Percentiles rank a stretch among this genome's conserved stretches.
These are phyloP conservation scores for Empidonax alnorum DNA, from an alignment of 2,113 vertebrate genomes.

Conservation along the genomic window DNA sequence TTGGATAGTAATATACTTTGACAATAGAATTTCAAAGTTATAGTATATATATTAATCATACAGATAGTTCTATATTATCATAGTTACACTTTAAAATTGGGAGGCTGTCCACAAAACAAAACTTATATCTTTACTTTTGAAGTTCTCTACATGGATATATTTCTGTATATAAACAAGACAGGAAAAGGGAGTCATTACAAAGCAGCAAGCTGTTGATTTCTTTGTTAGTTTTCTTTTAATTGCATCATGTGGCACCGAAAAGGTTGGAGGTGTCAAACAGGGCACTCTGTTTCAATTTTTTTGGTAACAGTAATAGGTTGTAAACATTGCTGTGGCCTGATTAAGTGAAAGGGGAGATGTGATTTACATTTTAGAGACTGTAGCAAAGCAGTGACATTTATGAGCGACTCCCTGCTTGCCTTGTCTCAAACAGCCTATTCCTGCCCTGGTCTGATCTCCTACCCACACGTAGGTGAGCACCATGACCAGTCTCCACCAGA, in stretches of 20 bases:
- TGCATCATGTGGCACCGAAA: not conserved
- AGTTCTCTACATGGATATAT: not conserved
- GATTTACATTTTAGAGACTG: not conserved
- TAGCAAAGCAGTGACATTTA: not conserved
- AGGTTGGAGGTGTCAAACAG: not conserved
- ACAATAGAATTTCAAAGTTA: not conserved
- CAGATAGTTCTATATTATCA: not conserved
- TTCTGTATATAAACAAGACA: not conserved
- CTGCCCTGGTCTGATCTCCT: not conserved
- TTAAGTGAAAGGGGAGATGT: not conserved
- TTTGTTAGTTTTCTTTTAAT: not conserved
- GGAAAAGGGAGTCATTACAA: not conserved
- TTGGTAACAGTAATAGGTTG: not conserved
- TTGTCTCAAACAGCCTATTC: not conserved
- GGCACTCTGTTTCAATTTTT: not conserved
- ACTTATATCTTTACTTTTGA: not conserved
- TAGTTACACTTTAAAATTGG: not conserved
- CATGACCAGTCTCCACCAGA: not conserved
- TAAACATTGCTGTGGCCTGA: not conserved
- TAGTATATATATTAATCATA: too few relatives aligned
- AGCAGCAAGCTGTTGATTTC: not conserved
- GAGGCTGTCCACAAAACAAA: not conserved
- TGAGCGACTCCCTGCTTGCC: fast-evolving
- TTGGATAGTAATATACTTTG: not conserved
- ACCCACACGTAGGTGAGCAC: not conserved